Evolutionary conservation across 2,888 invertebrate species (phyloP).

Genomic region (Euproctis similis): DNA sequence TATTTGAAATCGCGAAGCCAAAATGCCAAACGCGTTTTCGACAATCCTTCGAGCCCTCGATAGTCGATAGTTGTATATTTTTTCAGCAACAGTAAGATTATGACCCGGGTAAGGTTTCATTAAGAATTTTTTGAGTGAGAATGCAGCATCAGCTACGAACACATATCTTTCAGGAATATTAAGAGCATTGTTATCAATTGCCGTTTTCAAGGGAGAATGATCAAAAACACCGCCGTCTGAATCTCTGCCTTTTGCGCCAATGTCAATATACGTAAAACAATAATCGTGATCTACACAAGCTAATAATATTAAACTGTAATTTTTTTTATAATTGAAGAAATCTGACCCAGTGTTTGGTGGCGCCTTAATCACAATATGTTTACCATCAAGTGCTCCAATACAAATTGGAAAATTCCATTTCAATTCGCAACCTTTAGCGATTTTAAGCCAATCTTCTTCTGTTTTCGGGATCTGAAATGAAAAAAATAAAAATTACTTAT

Average conservation of each 20-base stretch:
- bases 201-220: constrained; percentile 7
- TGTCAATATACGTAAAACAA: too few relatives aligned
- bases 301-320: constrained; percentile 10
- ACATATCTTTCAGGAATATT: too few relatives aligned
- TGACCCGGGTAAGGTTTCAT: constrained; percentile 8
- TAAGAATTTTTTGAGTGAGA: constrained; percentile 13
- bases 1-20: constrained; percentile 10
- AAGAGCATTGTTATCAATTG: constrained; percentile 9
- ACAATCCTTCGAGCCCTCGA: constrained; percentile 11
- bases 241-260: constrained; percentile 10
- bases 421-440: constrained; percentile 7
- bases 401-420: constrained; percentile 12
- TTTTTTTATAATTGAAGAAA: constrained; percentile 10
- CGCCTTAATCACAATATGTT: constrained; percentile 9
- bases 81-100: constrained; percentile 11
- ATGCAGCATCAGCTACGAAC: constrained; percentile 19
- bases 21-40: constrained; percentile 12
- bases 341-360: constrained; percentile 9
- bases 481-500: constrained; percentile 7
- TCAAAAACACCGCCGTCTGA: constrained; percentile 10
- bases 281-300: constrained; percentile 13
- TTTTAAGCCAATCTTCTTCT: constrained; percentile 9
- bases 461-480: constrained; percentile 7
- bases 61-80: constrained; percentile 10
- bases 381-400: constrained; percentile 10